phyloP scores from a whole-genome alignment of 2,888 invertebrate species.

The Steinernema hermaphroditum region DNA sequence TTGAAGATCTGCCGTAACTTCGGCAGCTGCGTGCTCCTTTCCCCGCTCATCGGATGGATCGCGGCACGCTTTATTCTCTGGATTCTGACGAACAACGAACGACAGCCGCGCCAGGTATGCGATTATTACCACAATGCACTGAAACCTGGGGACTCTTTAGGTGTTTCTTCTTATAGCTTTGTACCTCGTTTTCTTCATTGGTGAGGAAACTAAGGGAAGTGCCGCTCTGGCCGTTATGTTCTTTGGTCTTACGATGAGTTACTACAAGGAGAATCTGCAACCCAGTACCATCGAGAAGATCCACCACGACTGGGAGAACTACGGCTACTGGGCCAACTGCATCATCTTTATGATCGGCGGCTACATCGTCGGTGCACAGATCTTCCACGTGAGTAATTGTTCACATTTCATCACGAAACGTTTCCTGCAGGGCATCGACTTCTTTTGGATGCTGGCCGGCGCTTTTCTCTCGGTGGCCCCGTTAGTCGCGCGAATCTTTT shows the following conservation, averaged over 20 bases:
- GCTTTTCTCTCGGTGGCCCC: conserved; percentile 32
- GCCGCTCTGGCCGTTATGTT: conserved; percentile 70
- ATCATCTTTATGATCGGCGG: conserved; percentile 74
- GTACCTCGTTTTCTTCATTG: conserved; percentile 69
- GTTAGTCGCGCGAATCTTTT: conserved; percentile 33
- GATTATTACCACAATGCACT: conserved; percentile 32
- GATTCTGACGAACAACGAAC: conserved; percentile 26
- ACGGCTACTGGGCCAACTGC: conserved; percentile 71
- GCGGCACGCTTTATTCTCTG: conserved; percentile 31
- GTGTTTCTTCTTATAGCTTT: conserved; percentile 52
- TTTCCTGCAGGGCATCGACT: conserved; percentile 23
- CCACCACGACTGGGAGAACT: conserved; percentile 68
- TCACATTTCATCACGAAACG: background rate
- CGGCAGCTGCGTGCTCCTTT: conserved; percentile 35
- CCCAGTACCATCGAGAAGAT: conserved; percentile 68
- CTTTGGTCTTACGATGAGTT: conserved; percentile 68
- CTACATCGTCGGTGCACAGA: conserved; percentile 16
- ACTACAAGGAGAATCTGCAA: conserved; percentile 64
- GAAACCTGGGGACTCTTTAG: conserved; percentile 34
- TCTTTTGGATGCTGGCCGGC: conserved; percentile 35
- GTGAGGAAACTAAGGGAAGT: conserved; percentile 66
- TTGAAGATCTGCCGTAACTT: background rate
- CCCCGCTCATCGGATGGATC: conserved; percentile 33
- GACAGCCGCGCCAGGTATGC: conserved; percentile 27
- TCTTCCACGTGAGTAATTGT: background rate